These are phyloP conservation scores for Lycaena phlaeas DNA, from an alignment of 2,888 invertebrate species.

Conservation along the genomic window DNA sequence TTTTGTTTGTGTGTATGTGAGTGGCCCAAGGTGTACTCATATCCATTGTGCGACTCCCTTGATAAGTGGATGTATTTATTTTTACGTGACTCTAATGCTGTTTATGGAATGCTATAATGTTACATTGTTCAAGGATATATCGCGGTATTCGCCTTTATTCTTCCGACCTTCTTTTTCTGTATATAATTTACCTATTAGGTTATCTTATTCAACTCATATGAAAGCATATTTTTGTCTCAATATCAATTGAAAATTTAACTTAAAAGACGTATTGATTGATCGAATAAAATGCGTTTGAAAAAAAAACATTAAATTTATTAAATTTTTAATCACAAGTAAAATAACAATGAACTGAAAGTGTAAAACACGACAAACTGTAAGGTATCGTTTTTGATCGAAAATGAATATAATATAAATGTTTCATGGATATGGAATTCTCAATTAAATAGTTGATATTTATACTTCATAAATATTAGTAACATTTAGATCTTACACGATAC, in stretches of 20 bases:
- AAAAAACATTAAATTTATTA: too few species aligned
- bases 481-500: constrained; percentile 5
- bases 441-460: too few species aligned
- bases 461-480: neutral
- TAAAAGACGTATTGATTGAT: too few species aligned
- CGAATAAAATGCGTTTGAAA: too few species aligned
- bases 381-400: neutral
- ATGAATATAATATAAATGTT: neutral
- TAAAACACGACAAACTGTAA: neutral
- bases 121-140: too few species aligned
- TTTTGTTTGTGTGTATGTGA: constrained; percentile 56
- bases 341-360: too few species aligned
- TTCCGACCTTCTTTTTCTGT: neutral
- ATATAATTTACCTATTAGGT: too few species aligned
- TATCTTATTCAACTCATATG: too few species aligned
- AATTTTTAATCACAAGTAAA: too few species aligned
- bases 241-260: too few species aligned
- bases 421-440: neutral
- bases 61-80: constrained; percentile 55
- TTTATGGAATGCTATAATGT: constrained; percentile 31
- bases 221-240: too few species aligned
- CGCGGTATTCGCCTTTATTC: neutral
- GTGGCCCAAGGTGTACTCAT: constrained; percentile 49
- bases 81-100: constrained; percentile 49
- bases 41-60: constrained; percentile 55